Percentiles rank a stretch among this genome's conserved stretches.
These are phyloP conservation scores for Asobara japonica DNA, from an alignment of 1,140 invertebrate species.

Conservation along the genomic window DNA sequence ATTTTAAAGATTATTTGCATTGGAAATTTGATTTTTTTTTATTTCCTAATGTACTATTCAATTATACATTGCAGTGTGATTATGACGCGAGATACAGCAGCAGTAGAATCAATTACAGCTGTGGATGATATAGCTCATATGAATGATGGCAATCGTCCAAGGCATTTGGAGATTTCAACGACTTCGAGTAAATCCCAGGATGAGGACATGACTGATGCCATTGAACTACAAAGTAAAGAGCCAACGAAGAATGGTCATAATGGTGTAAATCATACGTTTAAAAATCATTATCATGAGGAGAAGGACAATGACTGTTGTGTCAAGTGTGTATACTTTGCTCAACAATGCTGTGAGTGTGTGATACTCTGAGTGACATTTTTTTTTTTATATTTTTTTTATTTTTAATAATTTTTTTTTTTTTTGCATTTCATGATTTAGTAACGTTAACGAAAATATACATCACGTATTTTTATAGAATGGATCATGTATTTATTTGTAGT, in stretches of 20 bases:
- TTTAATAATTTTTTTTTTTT: not conserved
- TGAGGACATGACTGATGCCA: conserved; percentile 49
- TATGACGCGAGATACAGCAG: conserved; percentile 53
- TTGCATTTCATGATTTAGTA: too few species aligned
- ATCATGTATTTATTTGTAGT: not conserved
- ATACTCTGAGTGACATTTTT: conserved; percentile 51
- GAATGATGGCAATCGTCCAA: conserved; percentile 50
- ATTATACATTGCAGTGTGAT: conserved; percentile 54
- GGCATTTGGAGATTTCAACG: conserved; percentile 45
- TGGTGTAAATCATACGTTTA: conserved; percentile 42
- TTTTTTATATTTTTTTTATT: not conserved
- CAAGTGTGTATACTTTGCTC: conserved; percentile 60
- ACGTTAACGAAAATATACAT: not conserved
- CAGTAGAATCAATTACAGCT: conserved; percentile 45
- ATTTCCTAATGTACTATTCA: not conserved
- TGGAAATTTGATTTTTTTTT: not conserved
- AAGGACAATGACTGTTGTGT: conserved; percentile 58
- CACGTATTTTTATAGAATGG: not conserved
- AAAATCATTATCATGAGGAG: conserved; percentile 33
- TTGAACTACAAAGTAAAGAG: conserved; percentile 48
- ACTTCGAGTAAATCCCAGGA: conserved; percentile 33
- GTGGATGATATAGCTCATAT: conserved; percentile 52
- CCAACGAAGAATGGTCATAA: conserved; percentile 53
- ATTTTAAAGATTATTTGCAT: conserved; percentile 11
- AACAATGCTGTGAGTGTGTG: conserved; percentile 63